Percentiles rank a stretch among this genome's conserved stretches.
Evolutionary conservation across 1,140 invertebrate species (phyloP).

Genomic region (Bombus haemorrhoidalis): DNA sequence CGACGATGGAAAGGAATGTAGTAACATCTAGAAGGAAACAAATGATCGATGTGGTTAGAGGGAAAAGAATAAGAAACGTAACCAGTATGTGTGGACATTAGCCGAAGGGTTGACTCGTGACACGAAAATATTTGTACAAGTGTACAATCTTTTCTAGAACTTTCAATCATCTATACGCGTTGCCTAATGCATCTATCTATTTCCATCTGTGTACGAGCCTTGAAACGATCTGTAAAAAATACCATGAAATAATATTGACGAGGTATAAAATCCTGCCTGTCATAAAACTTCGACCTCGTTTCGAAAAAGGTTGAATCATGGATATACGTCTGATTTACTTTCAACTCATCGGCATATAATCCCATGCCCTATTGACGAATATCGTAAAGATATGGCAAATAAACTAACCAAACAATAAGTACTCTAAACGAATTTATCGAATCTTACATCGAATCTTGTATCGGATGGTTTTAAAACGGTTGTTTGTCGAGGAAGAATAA

Average conservation of each 20-base stretch:
- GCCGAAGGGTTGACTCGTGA: not conserved
- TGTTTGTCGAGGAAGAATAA: not conserved
- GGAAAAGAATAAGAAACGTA: not conserved
- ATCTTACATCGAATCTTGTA: not conserved
- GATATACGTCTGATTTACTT: not conserved
- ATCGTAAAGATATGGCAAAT: not conserved
- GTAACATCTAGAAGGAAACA: not conserved
- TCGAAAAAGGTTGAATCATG: not conserved
- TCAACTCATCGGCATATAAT: not conserved
- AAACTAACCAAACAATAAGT: not conserved
- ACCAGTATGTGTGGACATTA: not conserved
- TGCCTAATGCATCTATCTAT: not conserved
- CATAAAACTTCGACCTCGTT: not conserved
- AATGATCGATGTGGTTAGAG: not conserved
- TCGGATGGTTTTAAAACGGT: not conserved
- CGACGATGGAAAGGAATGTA: not conserved
- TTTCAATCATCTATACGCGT: not conserved
- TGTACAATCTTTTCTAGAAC: not conserved
- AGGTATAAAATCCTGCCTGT: not conserved
- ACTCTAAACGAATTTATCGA: not conserved
- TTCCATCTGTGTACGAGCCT: not conserved
- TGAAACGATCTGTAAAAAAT: not conserved
- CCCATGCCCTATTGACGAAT: not conserved
- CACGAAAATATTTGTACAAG: slow-evolving; percentile 26
- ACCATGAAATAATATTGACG: not conserved